Conservation (phyloP, 2,888 invertebrate genomes). For the Hydraecia micacea region DNA sequence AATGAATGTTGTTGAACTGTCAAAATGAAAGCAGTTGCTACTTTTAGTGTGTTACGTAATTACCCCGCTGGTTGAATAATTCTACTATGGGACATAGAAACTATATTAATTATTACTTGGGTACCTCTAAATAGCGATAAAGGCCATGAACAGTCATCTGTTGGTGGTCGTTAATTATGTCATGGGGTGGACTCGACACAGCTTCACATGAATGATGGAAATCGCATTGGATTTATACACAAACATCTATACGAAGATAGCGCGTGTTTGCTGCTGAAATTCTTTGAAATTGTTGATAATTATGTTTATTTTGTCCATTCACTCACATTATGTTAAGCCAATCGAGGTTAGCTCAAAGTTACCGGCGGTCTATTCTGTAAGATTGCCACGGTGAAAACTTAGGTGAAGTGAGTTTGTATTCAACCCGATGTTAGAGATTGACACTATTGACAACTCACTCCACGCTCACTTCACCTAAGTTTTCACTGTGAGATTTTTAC, state of each 20-base stretch:
- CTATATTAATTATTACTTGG: not conserved
- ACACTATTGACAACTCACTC: not conserved
- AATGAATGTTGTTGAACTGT: not conserved
- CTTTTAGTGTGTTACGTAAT: not conserved
- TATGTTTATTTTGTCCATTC: not conserved
- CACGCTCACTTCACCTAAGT: not conserved
- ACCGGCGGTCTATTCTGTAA: not conserved
- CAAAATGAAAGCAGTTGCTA: not conserved
- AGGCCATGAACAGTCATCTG: slow-evolving; percentile 25
- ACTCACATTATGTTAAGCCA: not conserved
- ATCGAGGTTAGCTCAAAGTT: not conserved
- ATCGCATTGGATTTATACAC: slow-evolving; percentile 44
- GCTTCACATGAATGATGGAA: slow-evolving; percentile 62
- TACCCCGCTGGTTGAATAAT: not conserved
- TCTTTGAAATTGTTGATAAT: slow-evolving; percentile 1
- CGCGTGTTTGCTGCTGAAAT: not conserved
- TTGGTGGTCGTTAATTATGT: slow-evolving; percentile 59
- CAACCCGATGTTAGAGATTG: not conserved
- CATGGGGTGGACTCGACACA: slow-evolving; percentile 55
- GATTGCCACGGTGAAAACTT: not conserved
- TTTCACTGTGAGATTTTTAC: not conserved
- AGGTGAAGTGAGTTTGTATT: not conserved
- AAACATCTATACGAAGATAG: slow-evolving; percentile 17
- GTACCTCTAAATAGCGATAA: slow-evolving; percentile 2
- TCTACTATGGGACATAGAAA: not conserved